A percentile compares a stretch with the other conserved stretches of the same genome.
phyloP scores from a whole-genome alignment of 2,888 invertebrate species.

The Gortyna flavago region DNA sequence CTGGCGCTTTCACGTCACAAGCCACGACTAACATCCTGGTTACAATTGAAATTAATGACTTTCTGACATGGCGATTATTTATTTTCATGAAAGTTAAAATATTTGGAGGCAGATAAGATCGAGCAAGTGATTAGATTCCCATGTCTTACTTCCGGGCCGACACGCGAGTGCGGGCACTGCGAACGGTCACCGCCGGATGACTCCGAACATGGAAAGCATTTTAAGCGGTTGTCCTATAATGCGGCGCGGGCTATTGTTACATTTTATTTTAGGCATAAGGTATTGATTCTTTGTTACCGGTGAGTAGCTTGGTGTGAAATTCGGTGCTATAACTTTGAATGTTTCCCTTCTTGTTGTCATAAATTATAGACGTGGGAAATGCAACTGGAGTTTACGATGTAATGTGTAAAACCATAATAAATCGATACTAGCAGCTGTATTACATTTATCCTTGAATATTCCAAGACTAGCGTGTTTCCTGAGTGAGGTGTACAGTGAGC shows the following conservation, averaged over 20 bases:
- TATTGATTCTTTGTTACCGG: slow-evolving; percentile 78
- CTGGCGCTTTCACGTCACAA: slow-evolving; percentile 74
- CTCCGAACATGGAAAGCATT: slow-evolving; percentile 88
- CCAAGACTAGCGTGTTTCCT: slow-evolving; percentile 50
- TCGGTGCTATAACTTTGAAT: slow-evolving; percentile 29
- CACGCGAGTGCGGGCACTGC: slow-evolving; percentile 64
- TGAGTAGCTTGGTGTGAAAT: slow-evolving; percentile 36
- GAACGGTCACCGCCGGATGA: slow-evolving; percentile 82
- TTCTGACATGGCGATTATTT: slow-evolving; percentile 73
- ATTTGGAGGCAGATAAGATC: slow-evolving; percentile 78
- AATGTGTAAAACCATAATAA: background rate
- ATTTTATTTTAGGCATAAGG: slow-evolving; percentile 83
- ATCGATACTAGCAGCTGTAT: slow-evolving; percentile 16
- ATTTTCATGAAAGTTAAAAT: slow-evolving; percentile 72
- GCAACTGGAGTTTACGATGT: slow-evolving; percentile 15
- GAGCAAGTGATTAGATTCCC: slow-evolving; percentile 80
- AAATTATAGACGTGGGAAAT: slow-evolving; percentile 9
- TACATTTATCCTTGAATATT: slow-evolving; percentile 45
- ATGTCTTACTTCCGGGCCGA: slow-evolving; percentile 83
- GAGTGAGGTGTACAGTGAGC: slow-evolving; percentile 61
- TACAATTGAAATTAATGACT: slow-evolving; percentile 84
- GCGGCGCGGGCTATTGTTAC: slow-evolving; percentile 81
- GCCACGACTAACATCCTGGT: slow-evolving; percentile 79
- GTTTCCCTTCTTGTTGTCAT: background rate
- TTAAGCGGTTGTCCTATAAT: slow-evolving; percentile 85